These are phyloP conservation scores for Dicyrtomina minuta DNA, from an alignment of 2,888 invertebrate genomes.

Conservation along the genomic window DNA sequence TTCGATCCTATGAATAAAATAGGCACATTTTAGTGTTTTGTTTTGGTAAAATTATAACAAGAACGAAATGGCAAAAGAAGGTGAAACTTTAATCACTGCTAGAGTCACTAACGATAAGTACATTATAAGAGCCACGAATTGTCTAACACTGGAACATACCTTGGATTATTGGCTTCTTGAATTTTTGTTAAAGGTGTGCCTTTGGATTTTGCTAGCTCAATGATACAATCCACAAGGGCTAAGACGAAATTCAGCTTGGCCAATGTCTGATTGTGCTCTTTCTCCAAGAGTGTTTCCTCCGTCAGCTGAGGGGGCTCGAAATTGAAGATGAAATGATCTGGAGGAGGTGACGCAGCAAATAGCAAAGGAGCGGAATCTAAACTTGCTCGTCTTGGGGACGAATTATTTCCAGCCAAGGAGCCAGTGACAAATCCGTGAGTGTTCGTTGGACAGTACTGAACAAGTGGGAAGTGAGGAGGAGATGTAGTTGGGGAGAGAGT, in stretches of 20 bases:
- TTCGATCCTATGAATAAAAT: slow-evolving; percentile 39
- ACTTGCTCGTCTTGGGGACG: slow-evolving; percentile 48
- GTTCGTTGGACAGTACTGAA: slow-evolving; percentile 50
- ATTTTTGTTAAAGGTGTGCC: slow-evolving; percentile 66
- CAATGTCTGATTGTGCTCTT: slow-evolving; percentile 94
- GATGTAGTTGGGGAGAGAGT: slow-evolving; percentile 52
- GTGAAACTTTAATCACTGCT: no score
- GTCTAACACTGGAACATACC: no score
- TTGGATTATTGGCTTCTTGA: slow-evolving; percentile 45
- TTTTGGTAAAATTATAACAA: no score
- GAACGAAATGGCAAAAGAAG: no score
- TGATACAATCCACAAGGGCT: slow-evolving; percentile 90
- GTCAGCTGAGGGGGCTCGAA: slow-evolving; percentile 54
- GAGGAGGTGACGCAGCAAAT: slow-evolving; percentile 51
- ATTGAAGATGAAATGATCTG: slow-evolving; percentile 53
- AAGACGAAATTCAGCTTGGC: slow-evolving; percentile 96
- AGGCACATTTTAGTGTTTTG: no score
- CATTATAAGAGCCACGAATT: no score
- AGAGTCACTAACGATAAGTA: no score
- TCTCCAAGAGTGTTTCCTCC: slow-evolving; percentile 60
- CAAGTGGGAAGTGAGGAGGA: slow-evolving; percentile 51
- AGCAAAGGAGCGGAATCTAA: slow-evolving; percentile 49
- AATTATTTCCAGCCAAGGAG: slow-evolving; percentile 26
- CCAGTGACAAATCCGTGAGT: slow-evolving; percentile 34
- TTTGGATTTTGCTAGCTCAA: slow-evolving; percentile 81